A percentile compares a stretch with the other conserved stretches of the same genome.
These are phyloP conservation scores for Falco punctatus DNA, from an alignment of 2,113 vertebrate genomes.

Conservation along the genomic window DNA sequence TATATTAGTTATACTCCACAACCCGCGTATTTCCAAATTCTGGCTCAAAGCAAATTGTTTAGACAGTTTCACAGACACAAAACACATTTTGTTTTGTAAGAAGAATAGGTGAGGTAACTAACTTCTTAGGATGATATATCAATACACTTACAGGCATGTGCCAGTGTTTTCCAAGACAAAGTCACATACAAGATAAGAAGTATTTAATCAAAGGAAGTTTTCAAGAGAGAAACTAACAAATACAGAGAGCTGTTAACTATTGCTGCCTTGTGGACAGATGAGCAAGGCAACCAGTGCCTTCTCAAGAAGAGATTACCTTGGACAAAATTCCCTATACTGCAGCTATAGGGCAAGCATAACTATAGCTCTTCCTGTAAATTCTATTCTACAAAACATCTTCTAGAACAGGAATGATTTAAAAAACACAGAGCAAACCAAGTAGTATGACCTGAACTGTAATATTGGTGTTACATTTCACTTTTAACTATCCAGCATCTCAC, in stretches of 20 bases:
- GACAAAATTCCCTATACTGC: background rate
- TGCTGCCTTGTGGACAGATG: background rate
- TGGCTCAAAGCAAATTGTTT: conserved; percentile 34
- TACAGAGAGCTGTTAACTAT: background rate
- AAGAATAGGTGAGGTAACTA: conserved; percentile 58
- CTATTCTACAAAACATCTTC: background rate
- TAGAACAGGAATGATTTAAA: background rate
- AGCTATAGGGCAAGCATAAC: background rate
- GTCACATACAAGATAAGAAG: background rate
- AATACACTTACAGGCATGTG: background rate
- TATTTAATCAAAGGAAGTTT: conserved; percentile 61
- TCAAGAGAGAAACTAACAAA: conserved; percentile 36
- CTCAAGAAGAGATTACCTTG: background rate
- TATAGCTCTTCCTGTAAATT: background rate
- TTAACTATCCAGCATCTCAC: background rate
- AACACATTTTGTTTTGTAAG: conserved; percentile 50
- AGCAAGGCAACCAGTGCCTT: background rate
- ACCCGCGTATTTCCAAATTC: background rate
- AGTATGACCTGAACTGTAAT: background rate
- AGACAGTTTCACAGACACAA: conserved; percentile 46
- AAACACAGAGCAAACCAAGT: background rate
- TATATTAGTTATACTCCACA: background rate
- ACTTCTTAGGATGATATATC: conserved; percentile 40
- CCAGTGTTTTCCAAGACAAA: conserved; percentile 45
- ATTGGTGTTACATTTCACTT: background rate